phyloP scores from a whole-genome alignment of 1,140 invertebrate species.

The Arion vulgaris region DNA sequence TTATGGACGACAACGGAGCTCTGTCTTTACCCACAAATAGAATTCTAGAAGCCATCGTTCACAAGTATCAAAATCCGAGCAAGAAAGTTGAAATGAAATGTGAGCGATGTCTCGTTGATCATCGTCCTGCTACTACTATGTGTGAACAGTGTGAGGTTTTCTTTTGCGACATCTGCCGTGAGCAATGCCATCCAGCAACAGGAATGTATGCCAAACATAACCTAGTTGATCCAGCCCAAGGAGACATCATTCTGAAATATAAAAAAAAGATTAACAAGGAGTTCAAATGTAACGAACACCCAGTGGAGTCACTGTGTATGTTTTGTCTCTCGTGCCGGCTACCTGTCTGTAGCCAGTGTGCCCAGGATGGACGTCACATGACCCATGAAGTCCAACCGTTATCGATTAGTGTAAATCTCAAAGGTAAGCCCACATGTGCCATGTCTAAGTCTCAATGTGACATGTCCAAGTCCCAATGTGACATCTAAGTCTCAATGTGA shows the following conservation, averaged over 20 bases:
- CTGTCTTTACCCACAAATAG: slow-evolving; percentile 92
- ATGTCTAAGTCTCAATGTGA: too few species aligned
- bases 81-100: slow-evolving; percentile 84
- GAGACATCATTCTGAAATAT: slow-evolving; percentile 68
- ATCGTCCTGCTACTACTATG: slow-evolving; percentile 86
- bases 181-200: slow-evolving; percentile 91
- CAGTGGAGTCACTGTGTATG: slow-evolving; percentile 84
- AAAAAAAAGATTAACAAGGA: slow-evolving; percentile 73
- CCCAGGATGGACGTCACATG: slow-evolving; percentile 84
- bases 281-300: slow-evolving; percentile 86
- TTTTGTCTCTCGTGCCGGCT: slow-evolving; percentile 93
- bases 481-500: too few species aligned
- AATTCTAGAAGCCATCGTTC: slow-evolving; percentile 93
- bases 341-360: slow-evolving; percentile 88
- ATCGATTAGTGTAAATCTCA: slow-evolving; percentile 90
- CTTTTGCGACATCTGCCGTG: slow-evolving; percentile 93
- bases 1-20: slow-evolving; percentile 94
- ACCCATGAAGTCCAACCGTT: slow-evolving; percentile 91
- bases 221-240: slow-evolving; percentile 77
- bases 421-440: slow-evolving; percentile 81
- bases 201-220: slow-evolving; percentile 91
- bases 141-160: slow-evolving; percentile 97
- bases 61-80: slow-evolving; percentile 79
- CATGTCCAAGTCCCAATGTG: too few species aligned
- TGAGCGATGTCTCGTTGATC: slow-evolving; percentile 91